Conservation (phyloP, 1,140 invertebrate genomes). For the Drosophila ohnishii region DNA sequence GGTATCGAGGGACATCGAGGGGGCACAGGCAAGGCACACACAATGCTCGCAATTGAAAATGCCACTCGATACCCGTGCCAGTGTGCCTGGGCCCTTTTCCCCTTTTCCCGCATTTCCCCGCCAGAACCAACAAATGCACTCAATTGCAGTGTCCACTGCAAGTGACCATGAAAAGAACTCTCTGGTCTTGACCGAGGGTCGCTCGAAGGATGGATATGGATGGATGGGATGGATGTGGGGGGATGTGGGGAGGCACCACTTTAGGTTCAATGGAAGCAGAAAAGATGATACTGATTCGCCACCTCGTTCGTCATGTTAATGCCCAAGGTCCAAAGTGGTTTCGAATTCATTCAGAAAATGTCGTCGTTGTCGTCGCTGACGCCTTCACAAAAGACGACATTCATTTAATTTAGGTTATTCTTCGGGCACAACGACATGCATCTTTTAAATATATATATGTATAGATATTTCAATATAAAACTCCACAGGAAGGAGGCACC, state of each 20-base stretch:
- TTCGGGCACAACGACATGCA: background rate
- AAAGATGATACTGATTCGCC: constrained; percentile 19
- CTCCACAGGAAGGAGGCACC: background rate
- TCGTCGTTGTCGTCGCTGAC: background rate
- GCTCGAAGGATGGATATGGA: constrained; percentile 8
- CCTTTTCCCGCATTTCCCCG: constrained; percentile 1
- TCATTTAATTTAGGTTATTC: background rate
- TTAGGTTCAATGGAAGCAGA: constrained; percentile 19
- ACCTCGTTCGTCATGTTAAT: constrained; percentile 8
- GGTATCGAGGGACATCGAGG: background rate
- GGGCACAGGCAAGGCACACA: constrained; percentile 9
- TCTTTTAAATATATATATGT: background rate
- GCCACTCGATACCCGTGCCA: constrained; percentile 65
- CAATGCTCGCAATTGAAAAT: constrained; percentile 69
- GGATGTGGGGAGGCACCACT: background rate
- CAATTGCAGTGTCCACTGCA: constrained; percentile 39
- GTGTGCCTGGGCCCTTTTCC: background rate
- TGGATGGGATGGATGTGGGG: background rate
- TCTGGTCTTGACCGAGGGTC: constrained; percentile 38
- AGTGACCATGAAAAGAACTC: constrained; percentile 52
- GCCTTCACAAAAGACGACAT: constrained; percentile 1
- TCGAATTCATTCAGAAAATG: constrained; percentile 10
- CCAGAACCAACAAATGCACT: constrained; percentile 32
- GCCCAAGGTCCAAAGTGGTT: constrained; percentile 16
- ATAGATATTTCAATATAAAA: background rate